Evolutionary conservation across 2,888 invertebrate genomes (phyloP), one percentile per base, ranked within the genome.

Genomic region (Tetramorium bicarinatum): DNA sequence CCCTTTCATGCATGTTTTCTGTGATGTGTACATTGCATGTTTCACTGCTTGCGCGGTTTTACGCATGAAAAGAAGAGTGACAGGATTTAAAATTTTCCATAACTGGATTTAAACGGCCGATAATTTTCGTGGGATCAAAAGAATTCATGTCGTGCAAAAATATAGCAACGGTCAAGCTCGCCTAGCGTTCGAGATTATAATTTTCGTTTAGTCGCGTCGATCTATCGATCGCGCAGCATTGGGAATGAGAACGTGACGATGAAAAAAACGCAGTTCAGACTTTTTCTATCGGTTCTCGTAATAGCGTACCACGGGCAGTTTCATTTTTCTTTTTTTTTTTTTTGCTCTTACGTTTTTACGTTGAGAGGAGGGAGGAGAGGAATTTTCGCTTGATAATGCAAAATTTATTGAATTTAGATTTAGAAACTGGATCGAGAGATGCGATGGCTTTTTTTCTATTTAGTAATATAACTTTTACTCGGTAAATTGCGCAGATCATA

Each of bases 61-160:
- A 34, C 44, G 49, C 8, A 18, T 15, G n/a, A 15, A 34, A 80
- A 62, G 52, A n/a, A 47, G 38, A 29, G 18, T 11, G 66, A 34
- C 13, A 44, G 34, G 13, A 62, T 59, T 83, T 56, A n/a, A 9
- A 76, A 67, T 21, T 72, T 8, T 54, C 3, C 44, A 47, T 71
- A 69, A 59, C 49, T 8, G 69, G 13, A 74, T 75, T 54, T 1
- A 29, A 71, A 8, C 9, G 2, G 7, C 18, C 29, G 56, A 41
- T 69, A 71, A 84, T 77, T 49, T 59, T 3, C 11, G 1, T 18
- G 21, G 9, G 71, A 67, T 84, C 62, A 72, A 77, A 66, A 76
- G 72, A 29, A 76, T 81, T 67, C 25, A 25, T 9, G 21, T 54
- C 6, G 38, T 8, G 15, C 6, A 75, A 81, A 81, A 74, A 41